Base-by-base conservation (phyloP, 2,113 vertebrate genomes). In the Anseranas semipalmata region DNA sequence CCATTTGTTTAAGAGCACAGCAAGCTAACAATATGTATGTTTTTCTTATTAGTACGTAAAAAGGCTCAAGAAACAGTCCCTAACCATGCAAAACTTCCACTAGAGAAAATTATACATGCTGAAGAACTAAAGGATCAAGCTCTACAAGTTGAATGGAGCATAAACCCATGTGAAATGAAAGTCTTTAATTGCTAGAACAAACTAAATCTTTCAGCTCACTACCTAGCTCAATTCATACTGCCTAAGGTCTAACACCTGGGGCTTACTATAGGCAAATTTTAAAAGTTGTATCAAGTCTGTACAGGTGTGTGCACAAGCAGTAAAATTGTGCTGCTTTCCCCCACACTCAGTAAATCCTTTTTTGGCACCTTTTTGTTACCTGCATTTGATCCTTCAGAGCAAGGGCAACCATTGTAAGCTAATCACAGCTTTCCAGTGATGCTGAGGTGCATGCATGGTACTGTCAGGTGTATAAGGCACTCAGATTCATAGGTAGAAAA, bases 1-100 rank as follows among this genome's bases (percentile, higher is more conserved):
- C 33, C 89, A 85, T 95, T 95, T 90, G 53, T 95, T 96, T 89
- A 87, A 81, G 78, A 79, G 53, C 21, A 87, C 65, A 84, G 80
- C 7, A 39, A 78, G 60, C 10, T 81, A 89, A 63, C 37, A 48
- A 19, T 7, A 28, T 39, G 12, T 83, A 73, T 56, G 41, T 28
- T 77, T 95, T 75, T 25, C 11, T 52, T 76, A 37, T 48, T 75
- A 94, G n/a, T 41, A 52, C 24, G 74, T 58, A 18, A 77, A 83
- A 73, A 85, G 2, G 16, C 76, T 75, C 20, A 66, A 55, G 12
- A 63, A 94, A 35, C 32, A 72, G 43, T 21, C 24, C 30, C 14
- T 45, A 8, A 12, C 72, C 27, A 37, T 10, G 20, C 30, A 53
- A 37, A 79, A 48, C 2, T 28, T 90, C 9, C 27, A 68, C 48